Evolutionary conservation across 2,888 invertebrate genomes (phyloP).

Genomic region (Leucania comma): DNA sequence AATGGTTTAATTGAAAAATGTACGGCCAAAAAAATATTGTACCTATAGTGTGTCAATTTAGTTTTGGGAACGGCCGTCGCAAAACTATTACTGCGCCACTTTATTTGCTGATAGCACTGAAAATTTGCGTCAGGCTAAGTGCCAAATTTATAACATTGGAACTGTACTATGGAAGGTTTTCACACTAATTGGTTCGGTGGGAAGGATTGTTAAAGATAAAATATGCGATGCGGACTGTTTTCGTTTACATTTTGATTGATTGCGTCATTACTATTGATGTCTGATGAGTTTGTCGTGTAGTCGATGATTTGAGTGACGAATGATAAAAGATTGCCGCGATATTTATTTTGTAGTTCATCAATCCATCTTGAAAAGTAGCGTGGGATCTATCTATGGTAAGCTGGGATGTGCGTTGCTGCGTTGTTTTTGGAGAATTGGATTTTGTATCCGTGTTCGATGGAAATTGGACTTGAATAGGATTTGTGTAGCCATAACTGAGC

Average conservation of each 20-base stretch:
- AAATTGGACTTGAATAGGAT: constrained; percentile 22
- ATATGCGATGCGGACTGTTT: constrained; percentile 89
- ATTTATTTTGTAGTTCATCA: constrained; percentile 35
- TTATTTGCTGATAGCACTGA: constrained; percentile 87
- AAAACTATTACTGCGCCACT: constrained; percentile 87
- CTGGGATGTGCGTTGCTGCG: constrained; percentile 14
- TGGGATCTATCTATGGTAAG: constrained; percentile 21
- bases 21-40: constrained; percentile 73
- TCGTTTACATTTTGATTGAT: constrained; percentile 89
- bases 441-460: constrained; percentile 12
- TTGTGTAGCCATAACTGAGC: constrained; percentile 1
- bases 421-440: constrained; percentile 33
- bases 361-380: constrained; percentile 49
- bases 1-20: constrained; percentile 75
- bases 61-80: constrained; percentile 75
- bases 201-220: constrained; percentile 90
- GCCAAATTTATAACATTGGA: constrained; percentile 90
- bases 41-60: constrained; percentile 81
- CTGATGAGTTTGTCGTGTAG: constrained; percentile 45
- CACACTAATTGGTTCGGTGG: constrained; percentile 88
- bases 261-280: constrained; percentile 80
- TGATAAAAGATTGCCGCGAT: constrained; percentile 45
- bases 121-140: constrained; percentile 90
- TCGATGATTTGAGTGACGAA: constrained; percentile 37
- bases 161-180: constrained; percentile 86